Conservation (phyloP, 2,113 vertebrate genomes). For the Globicephala melas region DNA sequence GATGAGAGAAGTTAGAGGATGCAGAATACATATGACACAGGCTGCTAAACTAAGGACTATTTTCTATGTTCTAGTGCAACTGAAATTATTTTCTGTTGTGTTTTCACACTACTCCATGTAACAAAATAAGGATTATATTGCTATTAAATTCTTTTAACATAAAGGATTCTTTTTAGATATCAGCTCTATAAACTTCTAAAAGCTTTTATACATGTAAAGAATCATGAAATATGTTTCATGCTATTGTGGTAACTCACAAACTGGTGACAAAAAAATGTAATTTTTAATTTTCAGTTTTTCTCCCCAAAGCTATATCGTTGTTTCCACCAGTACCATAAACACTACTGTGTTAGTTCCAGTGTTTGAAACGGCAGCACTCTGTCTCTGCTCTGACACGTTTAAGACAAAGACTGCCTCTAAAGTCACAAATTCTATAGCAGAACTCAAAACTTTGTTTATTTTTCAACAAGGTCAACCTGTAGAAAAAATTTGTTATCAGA, state of each 20-base stretch:
- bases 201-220: neutral
- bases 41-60: neutral
- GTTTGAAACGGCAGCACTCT: neutral
- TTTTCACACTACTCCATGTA: neutral
- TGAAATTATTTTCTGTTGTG: neutral
- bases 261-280: neutral
- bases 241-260: neutral
- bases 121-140: neutral
- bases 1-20: neutral
- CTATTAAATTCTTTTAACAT: neutral
- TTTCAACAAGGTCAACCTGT: neutral
- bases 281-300: neutral
- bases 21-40: neutral
- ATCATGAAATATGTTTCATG: neutral
- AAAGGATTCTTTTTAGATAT: neutral
- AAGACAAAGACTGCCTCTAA: neutral
- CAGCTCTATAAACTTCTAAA: neutral
- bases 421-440: neutral
- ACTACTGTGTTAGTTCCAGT: no score
- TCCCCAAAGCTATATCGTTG: neutral
- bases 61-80: neutral
- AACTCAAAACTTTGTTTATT: slow-evolving; percentile 5
- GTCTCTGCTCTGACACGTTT: neutral
- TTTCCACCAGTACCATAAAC: neutral
- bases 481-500: neutral